A percentile compares a stretch with the other conserved stretches of the same genome.
These are phyloP conservation scores for Teleopsis dalmanni DNA, from an alignment of 1,140 invertebrate species.

Conservation along the genomic window DNA sequence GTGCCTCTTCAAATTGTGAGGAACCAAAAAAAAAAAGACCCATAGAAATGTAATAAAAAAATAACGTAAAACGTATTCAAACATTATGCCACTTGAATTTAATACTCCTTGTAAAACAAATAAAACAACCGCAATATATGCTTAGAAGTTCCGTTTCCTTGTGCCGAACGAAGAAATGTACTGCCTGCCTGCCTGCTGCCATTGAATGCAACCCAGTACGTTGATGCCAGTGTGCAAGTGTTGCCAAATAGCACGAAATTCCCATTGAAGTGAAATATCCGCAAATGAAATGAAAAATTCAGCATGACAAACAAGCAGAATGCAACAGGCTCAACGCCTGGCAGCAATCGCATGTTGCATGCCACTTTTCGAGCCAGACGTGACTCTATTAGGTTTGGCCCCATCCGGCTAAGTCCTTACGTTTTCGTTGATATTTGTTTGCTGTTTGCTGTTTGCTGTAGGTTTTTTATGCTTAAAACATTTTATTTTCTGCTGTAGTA, in stretches of 20 bases:
- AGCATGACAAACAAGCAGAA: constrained; percentile 16
- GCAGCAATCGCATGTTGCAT: constrained; percentile 44
- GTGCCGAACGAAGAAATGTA: constrained; percentile 6
- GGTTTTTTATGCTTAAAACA: no score
- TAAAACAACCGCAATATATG: constrained; percentile 11
- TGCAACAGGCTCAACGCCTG: constrained; percentile 18
- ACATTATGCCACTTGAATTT: no score
- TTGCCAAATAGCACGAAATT: constrained; percentile 30
- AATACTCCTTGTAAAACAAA: background rate
- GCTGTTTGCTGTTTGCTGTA: no score
- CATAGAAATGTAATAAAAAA: no score
- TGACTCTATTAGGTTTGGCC: constrained; percentile 9
- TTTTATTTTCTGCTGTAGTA: no score
- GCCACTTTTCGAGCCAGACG: constrained; percentile 31
- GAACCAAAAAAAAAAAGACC: no score
- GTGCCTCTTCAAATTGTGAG: no score
- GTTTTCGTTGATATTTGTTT: no score
- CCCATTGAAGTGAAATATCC: constrained; percentile 10
- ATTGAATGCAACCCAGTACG: no score
- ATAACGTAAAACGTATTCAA: no score
- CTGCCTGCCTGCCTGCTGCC: no score
- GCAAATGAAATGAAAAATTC: constrained; percentile 38
- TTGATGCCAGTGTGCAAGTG: no score
- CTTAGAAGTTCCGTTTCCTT: constrained; percentile 10
- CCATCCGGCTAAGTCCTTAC: background rate